Evolutionary conservation across 2,113 vertebrate genomes (phyloP).

Genomic region (Scomber colias): DNA sequence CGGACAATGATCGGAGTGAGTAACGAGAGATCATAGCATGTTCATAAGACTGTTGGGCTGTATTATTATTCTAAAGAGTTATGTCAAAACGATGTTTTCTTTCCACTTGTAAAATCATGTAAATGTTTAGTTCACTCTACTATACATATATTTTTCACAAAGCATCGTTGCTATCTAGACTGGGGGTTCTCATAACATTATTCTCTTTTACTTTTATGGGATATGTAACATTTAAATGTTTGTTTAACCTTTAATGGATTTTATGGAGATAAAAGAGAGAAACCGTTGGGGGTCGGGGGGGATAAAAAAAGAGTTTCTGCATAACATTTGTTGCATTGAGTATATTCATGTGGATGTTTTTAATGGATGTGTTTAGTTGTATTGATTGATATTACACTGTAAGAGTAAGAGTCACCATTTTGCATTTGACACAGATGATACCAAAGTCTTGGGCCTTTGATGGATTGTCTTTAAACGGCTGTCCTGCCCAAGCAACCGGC

Average conservation of each 20-base stretch:
- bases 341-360: conserved; percentile 85
- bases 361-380: conserved; percentile 84
- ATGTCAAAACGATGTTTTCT: conserved; percentile 74
- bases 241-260: conserved; percentile 80
- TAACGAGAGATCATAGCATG: conserved; percentile 89
- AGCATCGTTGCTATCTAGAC: conserved; percentile 73
- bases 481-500: conserved; percentile 77
- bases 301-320: conserved; percentile 51
- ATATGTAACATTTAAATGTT: conserved; percentile 82
- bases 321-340: conserved; percentile 83
- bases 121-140: conserved; percentile 82
- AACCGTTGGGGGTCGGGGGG: neutral
- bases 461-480: conserved; percentile 53
- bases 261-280: conserved; percentile 60
- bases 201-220: conserved; percentile 77
- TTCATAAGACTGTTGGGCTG: conserved; percentile 80
- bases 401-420: conserved; percentile 77
- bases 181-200: conserved; percentile 72
- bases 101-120: conserved; percentile 80
- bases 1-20: conserved; percentile 74
- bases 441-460: conserved; percentile 79
- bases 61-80: conserved; percentile 78
- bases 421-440: conserved; percentile 77
- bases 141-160: conserved; percentile 80
- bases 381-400: conserved; percentile 83